Conservation (phyloP, 2,888 invertebrate species). For the Dione vanillae region DNA sequence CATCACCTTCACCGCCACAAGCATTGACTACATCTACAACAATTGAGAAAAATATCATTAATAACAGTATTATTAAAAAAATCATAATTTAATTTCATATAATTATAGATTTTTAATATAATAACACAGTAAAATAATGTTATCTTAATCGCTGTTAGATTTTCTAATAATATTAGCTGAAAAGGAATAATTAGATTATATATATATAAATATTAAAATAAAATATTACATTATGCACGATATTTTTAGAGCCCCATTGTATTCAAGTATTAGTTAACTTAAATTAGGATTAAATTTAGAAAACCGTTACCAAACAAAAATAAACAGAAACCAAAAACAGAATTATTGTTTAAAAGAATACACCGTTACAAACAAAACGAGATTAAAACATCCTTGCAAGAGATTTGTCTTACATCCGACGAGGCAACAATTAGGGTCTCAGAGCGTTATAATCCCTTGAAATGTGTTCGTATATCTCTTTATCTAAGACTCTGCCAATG, state of each 20-base stretch:
- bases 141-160: slow-evolving; percentile 23
- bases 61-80: slow-evolving; percentile 48
- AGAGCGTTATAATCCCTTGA: slow-evolving; percentile 32
- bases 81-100: background rate
- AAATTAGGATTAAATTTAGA: slow-evolving; percentile 37
- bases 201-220: background rate
- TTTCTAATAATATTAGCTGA: slow-evolving; percentile 11
- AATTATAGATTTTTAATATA: slow-evolving; percentile 15
- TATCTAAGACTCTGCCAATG: slow-evolving; percentile 15
- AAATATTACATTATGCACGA: background rate
- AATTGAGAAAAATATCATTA: slow-evolving; percentile 79
- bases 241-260: background rate
- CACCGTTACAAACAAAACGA: slow-evolving; percentile 47
- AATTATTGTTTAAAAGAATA: slow-evolving; percentile 38
- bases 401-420: slow-evolving; percentile 36
- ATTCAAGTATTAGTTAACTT: slow-evolving; percentile 29
- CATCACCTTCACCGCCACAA: slow-evolving; percentile 93
- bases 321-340: slow-evolving; percentile 25
- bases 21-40: slow-evolving; percentile 95
- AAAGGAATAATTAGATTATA: slow-evolving; percentile 5
- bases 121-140: slow-evolving; percentile 26
- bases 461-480: slow-evolving; percentile 20
- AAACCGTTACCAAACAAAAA: slow-evolving; percentile 45
- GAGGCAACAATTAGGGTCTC: slow-evolving; percentile 27
- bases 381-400: slow-evolving; percentile 45